Conservation (phyloP, 53 echinoderm and acorn worm genomes). For the Hippasteria phrygiana region DNA sequence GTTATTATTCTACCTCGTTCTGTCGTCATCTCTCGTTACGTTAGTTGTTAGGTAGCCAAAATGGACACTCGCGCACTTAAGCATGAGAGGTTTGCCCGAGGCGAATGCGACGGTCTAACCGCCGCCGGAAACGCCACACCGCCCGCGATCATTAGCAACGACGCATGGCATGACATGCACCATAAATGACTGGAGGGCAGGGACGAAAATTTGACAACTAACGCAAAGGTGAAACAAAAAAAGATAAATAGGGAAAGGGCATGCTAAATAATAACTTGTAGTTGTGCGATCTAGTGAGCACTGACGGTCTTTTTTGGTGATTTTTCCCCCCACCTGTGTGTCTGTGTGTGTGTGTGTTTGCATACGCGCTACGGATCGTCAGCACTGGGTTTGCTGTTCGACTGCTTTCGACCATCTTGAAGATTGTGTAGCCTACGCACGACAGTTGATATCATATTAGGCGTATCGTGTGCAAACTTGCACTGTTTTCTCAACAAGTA, state of each 20-base stretch:
- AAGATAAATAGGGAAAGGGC: not conserved
- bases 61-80: not conserved
- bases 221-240: not conserved
- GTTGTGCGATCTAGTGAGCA: not conserved
- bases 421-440: too few species aligned
- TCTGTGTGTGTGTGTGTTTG: not conserved
- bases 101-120: not conserved
- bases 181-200: not conserved
- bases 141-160: constrained; percentile 13
- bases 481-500: too few species aligned
- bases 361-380: not conserved
- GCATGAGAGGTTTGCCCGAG: not conserved
- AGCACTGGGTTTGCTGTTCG: not conserved
- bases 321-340: not conserved
- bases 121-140: not conserved
- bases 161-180: constrained; percentile 13
- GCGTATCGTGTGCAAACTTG: too few species aligned
- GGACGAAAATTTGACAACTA: not conserved
- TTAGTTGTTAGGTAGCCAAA: not conserved
- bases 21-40: not conserved
- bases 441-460: not conserved
- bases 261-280: constrained; percentile 9
- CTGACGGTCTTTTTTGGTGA: not conserved
- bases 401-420: not conserved
- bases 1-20: not conserved